Evolutionary conservation across 2,888 invertebrate genomes (phyloP), one percentile per base, ranked within the genome.

Genomic region (Ornithoptera priamus): DNA sequence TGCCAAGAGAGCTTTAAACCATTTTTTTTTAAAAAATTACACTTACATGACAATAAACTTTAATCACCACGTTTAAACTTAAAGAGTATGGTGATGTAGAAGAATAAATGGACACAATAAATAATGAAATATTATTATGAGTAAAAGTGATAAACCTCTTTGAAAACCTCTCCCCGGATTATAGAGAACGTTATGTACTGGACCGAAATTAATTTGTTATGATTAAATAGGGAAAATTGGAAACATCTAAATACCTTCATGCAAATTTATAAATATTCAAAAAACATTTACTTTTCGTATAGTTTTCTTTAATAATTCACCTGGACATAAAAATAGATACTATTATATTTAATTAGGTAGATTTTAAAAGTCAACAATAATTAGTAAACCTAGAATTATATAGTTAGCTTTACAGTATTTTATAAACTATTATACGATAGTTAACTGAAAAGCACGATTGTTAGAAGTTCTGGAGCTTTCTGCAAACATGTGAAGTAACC

Each of bases 211-310:
- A 61, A 61, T 56, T 61, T 61, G 61, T 67, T 67, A 61, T 67
- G 61, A 53, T 67, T 61, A 67, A 67, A 67, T 61, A 67, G 36
- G 39, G 53, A 66, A 60, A 66, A 36, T 60, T 24, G 60, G 15
- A 22, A 24, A 24, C 24, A 58, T 53, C 53, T 53, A 53, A 53
- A 53, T 8, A 53, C 18, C n/a, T 53, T n/a, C n/a, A 53, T 53
- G 53, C n/a, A n/a, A 53, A 53, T 53, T 6, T 18, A 53, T 53
- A 18, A 15, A 50, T 46, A 60, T 50, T 46, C n/a, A 6, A 53
- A n/a, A 53, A 53, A 53, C 7, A n/a, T 53, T n/a, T 53, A 12
- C 18, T 53, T 53, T 53, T 53, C 5, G n/a, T n/a, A 53, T 6
- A 53, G 53, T 6, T 53, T 53, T 53, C 18, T 1, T 18, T n/a